Evolutionary conservation across 1,140 invertebrate genomes (phyloP).

Genomic region (Pachypsylla venusta): DNA sequence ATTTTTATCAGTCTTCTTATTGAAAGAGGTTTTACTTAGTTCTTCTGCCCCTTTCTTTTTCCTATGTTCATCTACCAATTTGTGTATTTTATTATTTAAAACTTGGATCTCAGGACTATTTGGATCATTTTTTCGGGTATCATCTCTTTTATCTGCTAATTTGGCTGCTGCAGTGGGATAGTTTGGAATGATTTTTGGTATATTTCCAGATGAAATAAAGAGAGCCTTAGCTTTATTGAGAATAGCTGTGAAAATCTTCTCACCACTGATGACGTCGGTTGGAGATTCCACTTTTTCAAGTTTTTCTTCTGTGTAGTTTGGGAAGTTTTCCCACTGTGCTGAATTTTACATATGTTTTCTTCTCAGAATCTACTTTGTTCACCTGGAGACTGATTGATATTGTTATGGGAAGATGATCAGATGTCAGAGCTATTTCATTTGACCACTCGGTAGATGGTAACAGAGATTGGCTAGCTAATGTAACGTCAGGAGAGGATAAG

Average conservation of each 20-base stretch:
- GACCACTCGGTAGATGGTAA: not conserved
- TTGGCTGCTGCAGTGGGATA: too few relatives aligned
- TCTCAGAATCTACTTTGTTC: not conserved
- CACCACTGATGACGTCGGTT: not conserved
- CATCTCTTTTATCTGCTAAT: too few relatives aligned
- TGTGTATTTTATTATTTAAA: too few relatives aligned
- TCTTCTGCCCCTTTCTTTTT: too few relatives aligned
- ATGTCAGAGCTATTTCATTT: not conserved
- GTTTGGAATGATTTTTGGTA: too few relatives aligned
- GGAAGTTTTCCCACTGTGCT: not conserved
- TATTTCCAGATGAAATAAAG: not conserved
- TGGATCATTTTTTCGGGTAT: not conserved
- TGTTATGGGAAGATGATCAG: not conserved
- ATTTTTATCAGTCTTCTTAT: too few relatives aligned
- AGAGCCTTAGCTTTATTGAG: not conserved
- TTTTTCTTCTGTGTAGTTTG: not conserved
- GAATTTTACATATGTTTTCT: not conserved
- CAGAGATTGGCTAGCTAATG: not conserved
- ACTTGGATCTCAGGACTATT: not conserved
- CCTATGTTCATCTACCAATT: too few relatives aligned
- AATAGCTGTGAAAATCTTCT: not conserved
- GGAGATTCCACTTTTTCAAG: not conserved
- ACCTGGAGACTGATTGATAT: not conserved
- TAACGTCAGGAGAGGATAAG: not conserved
- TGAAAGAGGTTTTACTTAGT: too few relatives aligned